Conservation (phyloP, 1,140 invertebrate species). For the Bicyclus anynana region DNA sequence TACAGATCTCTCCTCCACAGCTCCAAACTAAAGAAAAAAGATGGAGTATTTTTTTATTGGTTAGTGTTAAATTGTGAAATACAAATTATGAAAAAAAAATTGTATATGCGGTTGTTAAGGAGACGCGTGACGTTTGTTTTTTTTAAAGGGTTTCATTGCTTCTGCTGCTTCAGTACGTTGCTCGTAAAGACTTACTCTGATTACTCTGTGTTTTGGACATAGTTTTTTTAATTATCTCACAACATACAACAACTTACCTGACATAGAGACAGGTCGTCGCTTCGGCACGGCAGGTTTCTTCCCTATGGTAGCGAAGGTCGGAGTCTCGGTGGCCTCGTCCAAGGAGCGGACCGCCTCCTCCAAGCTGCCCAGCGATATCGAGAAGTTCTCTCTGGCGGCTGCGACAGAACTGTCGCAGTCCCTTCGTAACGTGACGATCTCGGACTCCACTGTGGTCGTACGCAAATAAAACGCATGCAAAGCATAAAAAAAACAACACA, state of each 20-base stretch:
- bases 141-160: no score
- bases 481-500: conserved; percentile 30
- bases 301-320: conserved; percentile 65
- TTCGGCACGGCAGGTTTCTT: conserved; percentile 75
- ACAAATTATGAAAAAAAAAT: no score
- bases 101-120: no score
- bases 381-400: conserved; percentile 64
- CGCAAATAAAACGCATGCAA: conserved; percentile 53
- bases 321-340: conserved; percentile 56
- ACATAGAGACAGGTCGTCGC: conserved; percentile 77
- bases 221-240: no score
- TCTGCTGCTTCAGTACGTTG: no score
- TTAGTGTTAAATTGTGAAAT: no score
- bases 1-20: no score
- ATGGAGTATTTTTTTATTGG: no score
- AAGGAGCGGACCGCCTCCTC: conserved; percentile 65
- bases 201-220: no score
- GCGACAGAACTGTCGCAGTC: conserved; percentile 55
- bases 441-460: conserved; percentile 43
- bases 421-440: conserved; percentile 64
- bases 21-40: no score
- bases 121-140: no score
- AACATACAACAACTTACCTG: conserved; percentile 36
- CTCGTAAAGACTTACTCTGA: no score
- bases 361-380: conserved; percentile 67